Base-by-base conservation (phyloP, 53 echinoderm and acorn worm genomes). In the Astropecten irregularis region DNA sequence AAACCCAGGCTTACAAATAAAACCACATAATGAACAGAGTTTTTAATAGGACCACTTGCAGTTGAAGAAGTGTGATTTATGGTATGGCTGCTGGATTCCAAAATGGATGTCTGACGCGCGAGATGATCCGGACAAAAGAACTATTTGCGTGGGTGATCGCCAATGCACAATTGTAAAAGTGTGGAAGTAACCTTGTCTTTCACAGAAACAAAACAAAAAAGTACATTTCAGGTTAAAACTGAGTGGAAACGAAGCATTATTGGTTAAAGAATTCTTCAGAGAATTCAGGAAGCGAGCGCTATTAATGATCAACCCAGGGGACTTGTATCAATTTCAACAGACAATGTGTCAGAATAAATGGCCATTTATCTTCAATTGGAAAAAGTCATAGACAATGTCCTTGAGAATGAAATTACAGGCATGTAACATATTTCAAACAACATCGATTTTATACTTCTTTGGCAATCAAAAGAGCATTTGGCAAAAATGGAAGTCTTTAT, bases 41-140 rank as follows among this genome's bases (percentile, higher is more conserved):
- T 30, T 54, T 58, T 58, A 14, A 58, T 58, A 28, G 7, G 14
- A 30, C 31, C 21, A 19, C 6, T 50, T 19, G 35, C n/a, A n/a
- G n/a, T 71, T 71, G 71, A 33, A 34, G 19, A 51, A 49, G 51
- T 50, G 33, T 71, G 71, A 71, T 71, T 71, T 49, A 50, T 52
- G 52, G 48, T 34, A 18, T 29, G 18, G 40, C 35, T 19, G 32
- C 26, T 9, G 71, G 52, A 32, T 71, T 22, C 71, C n/a, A n/a
- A 31, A 3, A 21, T 15, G 52, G 35, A 32, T 2, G 35, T 15
- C 52, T 3, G 21, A 19, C 50, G 71, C 50, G 52, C 33, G 25
- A 30, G 9, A 25, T 19, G 11, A 32, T 50, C 52, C 52, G 42
- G 30, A 25, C 13, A 16, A 0, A 19, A 30, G 23, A n/a, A 32